Percentiles rank a stretch among this genome's conserved stretches.
phyloP scores from a whole-genome alignment of 2,888 invertebrate species.

The Tinea trinotella region DNA sequence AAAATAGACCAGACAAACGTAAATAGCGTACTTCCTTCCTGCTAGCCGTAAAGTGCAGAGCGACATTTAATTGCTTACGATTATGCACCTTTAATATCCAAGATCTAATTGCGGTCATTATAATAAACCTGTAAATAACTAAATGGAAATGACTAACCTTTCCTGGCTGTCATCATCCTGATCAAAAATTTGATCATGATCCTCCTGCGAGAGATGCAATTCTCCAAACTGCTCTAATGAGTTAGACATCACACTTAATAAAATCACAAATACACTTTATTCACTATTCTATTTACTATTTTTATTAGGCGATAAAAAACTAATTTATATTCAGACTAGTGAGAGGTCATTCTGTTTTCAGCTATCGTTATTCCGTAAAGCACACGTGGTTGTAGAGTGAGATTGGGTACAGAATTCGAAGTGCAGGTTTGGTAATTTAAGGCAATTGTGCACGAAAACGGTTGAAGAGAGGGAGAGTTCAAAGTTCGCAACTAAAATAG shows the following conservation, averaged over 20 bases:
- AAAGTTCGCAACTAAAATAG: conserved; percentile 56
- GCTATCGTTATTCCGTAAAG: conserved; percentile 31
- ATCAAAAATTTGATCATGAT: conserved; percentile 82
- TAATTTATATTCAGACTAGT: not conserved
- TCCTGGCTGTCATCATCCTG: conserved; percentile 70
- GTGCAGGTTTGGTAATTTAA: conserved; percentile 27
- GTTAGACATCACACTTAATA: conserved; percentile 48
- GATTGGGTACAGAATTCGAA: conserved; percentile 24
- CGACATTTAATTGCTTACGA: no score
- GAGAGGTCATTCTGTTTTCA: conserved; percentile 2
- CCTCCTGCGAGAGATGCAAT: conserved; percentile 78
- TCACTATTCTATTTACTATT: not conserved
- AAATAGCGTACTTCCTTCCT: no score
- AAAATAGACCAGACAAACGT: no score
- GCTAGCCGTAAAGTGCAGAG: no score
- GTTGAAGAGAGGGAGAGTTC: conserved; percentile 49
- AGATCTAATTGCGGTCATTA: no score
- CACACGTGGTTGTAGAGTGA: conserved; percentile 46
- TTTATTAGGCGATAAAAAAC: no score
- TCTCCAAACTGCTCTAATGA: conserved; percentile 79
- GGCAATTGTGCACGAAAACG: conserved; percentile 55
- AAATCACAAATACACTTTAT: no score
- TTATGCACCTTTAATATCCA: no score
- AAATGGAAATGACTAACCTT: conserved; percentile 68
- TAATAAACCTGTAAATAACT: no score